Conservation (phyloP, 2,113 vertebrate genomes). For the Typhlomys cinereus region DNA sequence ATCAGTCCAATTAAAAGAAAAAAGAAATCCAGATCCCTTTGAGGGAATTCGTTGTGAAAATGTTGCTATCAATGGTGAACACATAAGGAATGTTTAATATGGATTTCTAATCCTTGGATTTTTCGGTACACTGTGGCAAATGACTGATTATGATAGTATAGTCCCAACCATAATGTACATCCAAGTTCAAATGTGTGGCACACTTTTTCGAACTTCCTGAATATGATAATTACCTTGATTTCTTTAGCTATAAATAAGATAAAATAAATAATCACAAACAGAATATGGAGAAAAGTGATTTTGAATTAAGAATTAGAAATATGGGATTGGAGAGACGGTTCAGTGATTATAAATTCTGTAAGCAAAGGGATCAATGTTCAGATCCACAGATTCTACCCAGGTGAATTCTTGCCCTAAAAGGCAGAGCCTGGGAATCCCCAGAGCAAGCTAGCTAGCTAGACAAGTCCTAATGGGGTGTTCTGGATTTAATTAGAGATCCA, state of each 20-base stretch:
- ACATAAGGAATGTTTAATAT: not conserved
- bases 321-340: too few relatives aligned
- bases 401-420: too few relatives aligned
- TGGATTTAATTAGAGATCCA: too few relatives aligned
- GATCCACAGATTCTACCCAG: too few relatives aligned
- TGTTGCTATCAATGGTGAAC: not conserved
- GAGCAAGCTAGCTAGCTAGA: too few relatives aligned
- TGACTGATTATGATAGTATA: fast-evolving
- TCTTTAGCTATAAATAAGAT: not conserved
- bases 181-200: fast-evolving
- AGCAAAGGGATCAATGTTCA: too few relatives aligned
- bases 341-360: too few relatives aligned
- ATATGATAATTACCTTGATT: not conserved
- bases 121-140: fast-evolving
- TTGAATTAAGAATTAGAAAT: too few relatives aligned
- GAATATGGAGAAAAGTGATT: too few relatives aligned
- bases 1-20: not conserved
- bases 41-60: not conserved
- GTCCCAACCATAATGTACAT: fast-evolving
- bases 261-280: not conserved
- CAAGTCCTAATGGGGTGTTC: too few relatives aligned
- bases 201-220: fast-evolving
- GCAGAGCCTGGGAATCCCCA: too few relatives aligned
- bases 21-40: not conserved
- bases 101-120: not conserved